Base-by-base conservation (phyloP, 2,888 invertebrate species). In the Xanthorhoe spadicearia region DNA sequence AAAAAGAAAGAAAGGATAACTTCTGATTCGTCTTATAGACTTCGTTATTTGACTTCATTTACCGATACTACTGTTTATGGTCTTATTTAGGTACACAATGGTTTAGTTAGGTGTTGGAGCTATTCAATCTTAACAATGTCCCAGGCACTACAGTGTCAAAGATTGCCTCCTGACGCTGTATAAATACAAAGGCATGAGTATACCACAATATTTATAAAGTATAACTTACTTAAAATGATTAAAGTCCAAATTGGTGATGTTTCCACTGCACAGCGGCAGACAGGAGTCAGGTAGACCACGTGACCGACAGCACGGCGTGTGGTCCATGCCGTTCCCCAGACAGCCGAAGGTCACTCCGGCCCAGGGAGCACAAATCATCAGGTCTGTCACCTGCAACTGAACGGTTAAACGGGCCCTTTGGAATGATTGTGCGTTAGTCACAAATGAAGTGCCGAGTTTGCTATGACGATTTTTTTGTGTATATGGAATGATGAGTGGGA, bases 361-460 rank as follows among this genome's bases (percentile, higher is more conserved):
- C 97, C 97, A 97, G 0, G 97, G 97, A 0, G 97, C 97, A 86
- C 97, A 97, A 50, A 97, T 97, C 96, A 97, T 97, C 82, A 97
- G 93, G 84, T 97, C 97, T 52, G 97, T 96, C 71, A 96, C 95
- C 91, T 95, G 94, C 75, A 95, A 92, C 92, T 92, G 84, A 80
- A 74, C 78, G 80, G 89, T 92, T 89, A 77, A 84, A 69, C 73
- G 68, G 80, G 66, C 75, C 81, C 68, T 65, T 75, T 76, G 81
- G 85, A 64, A 79, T 87, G 85, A 85, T 83, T 75, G 83, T 83
- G 83, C 80, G 86, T 92, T 92, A 92, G 92, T 88, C 82, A 91
- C 92, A 81, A 71, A 83, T 87, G 89, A 61, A 48, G 73, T 66
- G 55, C 38, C 58, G 73, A 17, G 64, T 74, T 68, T 19, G 32